phyloP scores from a whole-genome alignment of 2,113 vertebrate genomes.

The Etheostoma spectabile region DNA sequence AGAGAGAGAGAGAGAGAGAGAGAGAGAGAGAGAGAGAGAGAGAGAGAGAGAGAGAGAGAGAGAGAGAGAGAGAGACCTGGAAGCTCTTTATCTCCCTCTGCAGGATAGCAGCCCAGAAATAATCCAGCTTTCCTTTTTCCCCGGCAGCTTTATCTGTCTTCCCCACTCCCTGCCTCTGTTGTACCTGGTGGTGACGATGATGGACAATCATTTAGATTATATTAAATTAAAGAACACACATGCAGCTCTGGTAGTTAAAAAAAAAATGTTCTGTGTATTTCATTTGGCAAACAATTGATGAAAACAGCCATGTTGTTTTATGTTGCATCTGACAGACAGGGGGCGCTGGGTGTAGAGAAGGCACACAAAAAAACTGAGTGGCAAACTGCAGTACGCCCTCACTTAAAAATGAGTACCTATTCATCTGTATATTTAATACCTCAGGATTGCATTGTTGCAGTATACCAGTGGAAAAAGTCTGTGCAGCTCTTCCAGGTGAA shows the following conservation, averaged over 20 bases:
- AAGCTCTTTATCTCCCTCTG: constrained; percentile 71
- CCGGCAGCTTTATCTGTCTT: constrained; percentile 3
- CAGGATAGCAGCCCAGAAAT: constrained; percentile 43
- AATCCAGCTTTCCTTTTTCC: constrained; percentile 24
- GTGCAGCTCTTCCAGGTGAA: background rate
- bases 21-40: too few relatives aligned
- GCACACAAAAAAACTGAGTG: constrained; percentile 54
- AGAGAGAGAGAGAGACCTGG: background rate
- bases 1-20: too few relatives aligned
- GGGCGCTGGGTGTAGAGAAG: constrained; percentile 53
- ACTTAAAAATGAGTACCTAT: constrained; percentile 1
- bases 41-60: too few relatives aligned
- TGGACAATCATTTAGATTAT: background rate
- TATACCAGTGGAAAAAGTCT: background rate
- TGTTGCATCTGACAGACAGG: constrained; percentile 44
- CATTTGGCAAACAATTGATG: constrained; percentile 59
- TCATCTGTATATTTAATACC: constrained; percentile 3
- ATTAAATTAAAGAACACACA: background rate
- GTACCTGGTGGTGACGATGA: background rate
- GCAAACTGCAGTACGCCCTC: constrained; percentile 23
- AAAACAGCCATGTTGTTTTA: constrained; percentile 44
- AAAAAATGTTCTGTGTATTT: constrained; percentile 50
- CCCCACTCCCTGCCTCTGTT: constrained; percentile 13
- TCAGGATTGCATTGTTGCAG: background rate
- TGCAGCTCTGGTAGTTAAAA: background rate